These are phyloP conservation scores for Prorops nasuta DNA, from an alignment of 1,140 invertebrate species.

Conservation along the genomic window DNA sequence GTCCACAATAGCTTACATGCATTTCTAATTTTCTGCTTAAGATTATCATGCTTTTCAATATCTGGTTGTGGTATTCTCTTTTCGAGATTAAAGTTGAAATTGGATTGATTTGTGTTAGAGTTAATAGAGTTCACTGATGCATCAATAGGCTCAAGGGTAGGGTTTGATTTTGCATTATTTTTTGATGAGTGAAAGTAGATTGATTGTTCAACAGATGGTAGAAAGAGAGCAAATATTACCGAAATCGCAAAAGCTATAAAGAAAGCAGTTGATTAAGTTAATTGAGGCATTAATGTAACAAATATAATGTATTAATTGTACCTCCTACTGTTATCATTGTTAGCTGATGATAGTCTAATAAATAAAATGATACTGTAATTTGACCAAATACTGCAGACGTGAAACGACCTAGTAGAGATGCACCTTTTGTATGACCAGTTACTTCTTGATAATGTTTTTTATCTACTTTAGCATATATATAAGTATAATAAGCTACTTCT, in stretches of 20 bases:
- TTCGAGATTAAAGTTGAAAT: no score
- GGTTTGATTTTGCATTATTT: neutral
- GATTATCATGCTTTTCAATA: no score
- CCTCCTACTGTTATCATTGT: no score
- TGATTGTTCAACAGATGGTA: neutral
- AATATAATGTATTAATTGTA: no score
- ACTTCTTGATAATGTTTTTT: conserved; percentile 69
- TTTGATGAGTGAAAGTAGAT: neutral
- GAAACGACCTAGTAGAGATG: conserved; percentile 42
- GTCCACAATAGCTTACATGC: conserved; percentile 52
- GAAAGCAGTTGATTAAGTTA: neutral
- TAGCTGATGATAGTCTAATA: conserved; percentile 61
- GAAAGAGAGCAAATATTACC: neutral
- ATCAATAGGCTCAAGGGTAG: neutral
- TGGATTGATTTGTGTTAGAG: no score
- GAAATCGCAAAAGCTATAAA: neutral
- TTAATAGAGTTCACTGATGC: no score
- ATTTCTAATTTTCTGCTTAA: neutral
- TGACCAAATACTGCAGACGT: conserved; percentile 41
- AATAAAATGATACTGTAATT: conserved; percentile 58
- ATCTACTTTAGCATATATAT: conserved; percentile 84
- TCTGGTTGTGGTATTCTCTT: neutral
- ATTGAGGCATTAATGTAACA: no score
- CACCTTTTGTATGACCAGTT: conserved; percentile 67
- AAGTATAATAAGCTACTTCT: conserved; percentile 83